Percentiles rank a stretch among this genome's conserved stretches.
Evolutionary conservation across 2,113 vertebrate species (phyloP).

Genomic region (Kryptolebias marmoratus): DNA sequence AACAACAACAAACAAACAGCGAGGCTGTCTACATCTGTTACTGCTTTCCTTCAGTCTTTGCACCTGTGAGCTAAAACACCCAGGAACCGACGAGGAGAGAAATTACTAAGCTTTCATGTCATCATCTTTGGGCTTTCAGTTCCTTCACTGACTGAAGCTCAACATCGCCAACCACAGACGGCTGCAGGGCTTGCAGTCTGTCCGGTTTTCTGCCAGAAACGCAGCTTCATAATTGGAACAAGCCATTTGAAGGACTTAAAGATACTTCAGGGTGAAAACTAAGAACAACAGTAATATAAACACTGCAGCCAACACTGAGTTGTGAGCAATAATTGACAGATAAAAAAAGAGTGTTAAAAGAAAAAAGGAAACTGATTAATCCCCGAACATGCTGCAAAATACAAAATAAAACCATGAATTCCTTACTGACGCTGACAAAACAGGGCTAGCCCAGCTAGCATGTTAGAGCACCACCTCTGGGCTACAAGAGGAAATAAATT

Average conservation of each 20-base stretch:
- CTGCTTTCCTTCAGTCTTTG: neutral
- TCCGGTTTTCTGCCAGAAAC: neutral
- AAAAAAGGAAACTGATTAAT: slow-evolving; percentile 22
- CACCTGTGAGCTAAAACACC: slow-evolving; percentile 3
- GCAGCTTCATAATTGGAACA: neutral
- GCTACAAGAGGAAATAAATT: too few species aligned
- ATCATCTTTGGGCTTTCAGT: slow-evolving; percentile 26
- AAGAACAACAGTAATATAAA: slow-evolving; percentile 7
- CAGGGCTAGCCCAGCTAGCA: slow-evolving; percentile 56
- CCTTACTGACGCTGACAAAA: slow-evolving; percentile 2
- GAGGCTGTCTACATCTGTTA: neutral
- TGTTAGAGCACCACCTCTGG: too few species aligned
- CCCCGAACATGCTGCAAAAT: neutral
- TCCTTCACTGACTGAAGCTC: slow-evolving; percentile 37
- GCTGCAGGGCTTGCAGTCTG: slow-evolving; percentile 18
- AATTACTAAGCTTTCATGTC: slow-evolving; percentile 13
- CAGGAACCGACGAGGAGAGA: slow-evolving; percentile 8
- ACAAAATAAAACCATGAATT: neutral
- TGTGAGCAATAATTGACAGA: neutral
- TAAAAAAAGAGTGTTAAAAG: neutral
- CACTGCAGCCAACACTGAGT: neutral
- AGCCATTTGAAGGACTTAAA: slow-evolving; percentile 6
- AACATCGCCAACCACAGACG: slow-evolving; percentile 55
- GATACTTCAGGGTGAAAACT: neutral
- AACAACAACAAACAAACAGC: too few species aligned